Evolutionary conservation across 1,140 invertebrate genomes (phyloP).

Genomic region (Lepeophtheirus salmonis): DNA sequence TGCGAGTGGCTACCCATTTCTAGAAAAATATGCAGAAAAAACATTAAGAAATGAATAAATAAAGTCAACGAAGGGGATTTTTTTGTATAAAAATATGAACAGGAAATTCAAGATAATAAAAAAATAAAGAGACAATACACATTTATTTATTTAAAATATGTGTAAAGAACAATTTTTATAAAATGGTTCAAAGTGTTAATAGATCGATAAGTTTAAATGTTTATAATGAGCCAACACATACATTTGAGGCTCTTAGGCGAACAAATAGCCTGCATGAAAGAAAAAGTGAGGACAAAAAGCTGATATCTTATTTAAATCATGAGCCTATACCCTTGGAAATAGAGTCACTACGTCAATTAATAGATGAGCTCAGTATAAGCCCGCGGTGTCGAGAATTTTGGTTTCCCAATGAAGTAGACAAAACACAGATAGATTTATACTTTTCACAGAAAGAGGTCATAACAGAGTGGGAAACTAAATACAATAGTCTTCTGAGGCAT

Average conservation of each 20-base stretch:
- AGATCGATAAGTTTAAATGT: background rate
- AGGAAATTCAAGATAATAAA: too few species aligned
- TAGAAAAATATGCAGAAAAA: background rate
- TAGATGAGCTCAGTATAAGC: background rate
- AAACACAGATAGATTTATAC: background rate
- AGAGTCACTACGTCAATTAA: background rate
- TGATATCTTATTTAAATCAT: background rate
- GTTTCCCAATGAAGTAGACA: background rate
- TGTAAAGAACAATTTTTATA: background rate
- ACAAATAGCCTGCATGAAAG: background rate
- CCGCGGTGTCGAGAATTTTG: background rate
- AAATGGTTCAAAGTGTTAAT: background rate
- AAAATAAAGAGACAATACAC: background rate
- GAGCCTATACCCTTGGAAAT: too few species aligned
- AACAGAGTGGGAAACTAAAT: background rate
- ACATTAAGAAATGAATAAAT: too few species aligned
- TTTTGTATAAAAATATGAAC: too few species aligned
- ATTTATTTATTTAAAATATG: background rate
- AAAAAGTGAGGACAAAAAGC: background rate
- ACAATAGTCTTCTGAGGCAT: background rate
- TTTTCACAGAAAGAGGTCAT: background rate
- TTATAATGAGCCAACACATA: background rate
- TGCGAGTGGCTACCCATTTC: background rate
- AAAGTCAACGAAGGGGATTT: too few species aligned
- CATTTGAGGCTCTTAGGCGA: background rate